Evolutionary conservation across 2,113 vertebrate genomes (phyloP).

Genomic region (Apteryx owenii): DNA sequence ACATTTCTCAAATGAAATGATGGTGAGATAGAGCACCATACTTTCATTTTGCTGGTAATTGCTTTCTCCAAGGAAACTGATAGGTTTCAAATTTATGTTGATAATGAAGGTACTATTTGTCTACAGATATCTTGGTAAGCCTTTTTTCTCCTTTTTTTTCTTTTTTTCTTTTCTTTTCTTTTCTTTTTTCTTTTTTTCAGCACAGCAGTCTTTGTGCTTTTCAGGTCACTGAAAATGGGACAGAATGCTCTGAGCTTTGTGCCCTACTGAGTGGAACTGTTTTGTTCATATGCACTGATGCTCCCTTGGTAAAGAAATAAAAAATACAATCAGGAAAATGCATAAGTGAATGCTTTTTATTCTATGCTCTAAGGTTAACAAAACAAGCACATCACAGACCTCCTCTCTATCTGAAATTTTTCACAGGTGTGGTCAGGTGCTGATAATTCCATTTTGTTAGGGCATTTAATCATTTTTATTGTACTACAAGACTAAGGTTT

Average conservation of each 20-base stretch:
- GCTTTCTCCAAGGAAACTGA: constrained; percentile 51
- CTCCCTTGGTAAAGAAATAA: constrained; percentile 27
- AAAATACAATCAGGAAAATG: constrained; percentile 26
- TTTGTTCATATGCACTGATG: constrained; percentile 59
- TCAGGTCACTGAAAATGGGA: constrained; percentile 73
- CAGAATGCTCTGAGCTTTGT: constrained; percentile 65
- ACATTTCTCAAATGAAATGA: constrained; percentile 49
- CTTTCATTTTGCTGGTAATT: constrained; percentile 40
- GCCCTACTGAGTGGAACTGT: constrained; percentile 55
- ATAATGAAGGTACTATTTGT: constrained; percentile 40
- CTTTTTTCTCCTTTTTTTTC: neutral
- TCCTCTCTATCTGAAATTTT: neutral
- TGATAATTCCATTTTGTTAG: constrained; percentile 3
- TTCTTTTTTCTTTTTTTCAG: neutral
- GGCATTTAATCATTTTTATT: neutral
- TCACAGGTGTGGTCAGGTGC: constrained; percentile 23
- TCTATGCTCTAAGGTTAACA: constrained; percentile 22
- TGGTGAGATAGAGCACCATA: neutral
- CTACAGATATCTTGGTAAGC: neutral
- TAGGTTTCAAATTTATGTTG: constrained; percentile 50
- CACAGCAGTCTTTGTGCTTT: constrained; percentile 49
- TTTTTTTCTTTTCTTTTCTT: neutral
- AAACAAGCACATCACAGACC: constrained; percentile 1
- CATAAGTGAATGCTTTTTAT: constrained; percentile 19
- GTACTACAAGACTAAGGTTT: neutral